A percentile compares a stretch with the other conserved stretches of the same genome.
These are phyloP conservation scores for Hucho hucho DNA, from an alignment of 2,113 vertebrate genomes.

Conservation along the genomic window DNA sequence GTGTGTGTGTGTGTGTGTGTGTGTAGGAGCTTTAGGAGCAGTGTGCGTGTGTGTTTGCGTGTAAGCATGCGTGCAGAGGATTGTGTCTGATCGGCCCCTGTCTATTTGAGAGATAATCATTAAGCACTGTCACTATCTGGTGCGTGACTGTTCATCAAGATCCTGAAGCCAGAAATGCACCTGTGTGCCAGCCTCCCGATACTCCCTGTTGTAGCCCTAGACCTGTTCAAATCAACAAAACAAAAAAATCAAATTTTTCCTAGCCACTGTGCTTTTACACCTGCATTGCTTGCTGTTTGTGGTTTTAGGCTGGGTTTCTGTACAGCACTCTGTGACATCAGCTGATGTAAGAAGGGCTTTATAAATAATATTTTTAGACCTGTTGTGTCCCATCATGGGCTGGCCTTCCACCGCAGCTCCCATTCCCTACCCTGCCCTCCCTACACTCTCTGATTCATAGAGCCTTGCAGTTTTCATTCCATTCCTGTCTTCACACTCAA, in stretches of 20 bases:
- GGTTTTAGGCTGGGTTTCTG: no score
- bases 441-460: constrained; percentile 4
- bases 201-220: not conserved
- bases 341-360: no score
- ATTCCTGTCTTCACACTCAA: not conserved
- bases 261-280: no score
- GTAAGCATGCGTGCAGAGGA: no score
- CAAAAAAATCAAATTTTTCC: no score
- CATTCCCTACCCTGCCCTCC: not conserved
- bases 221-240: no score
- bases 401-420: not conserved
- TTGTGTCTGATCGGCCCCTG: not conserved
- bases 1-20: no score
- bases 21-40: not conserved
- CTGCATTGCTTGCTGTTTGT: no score
- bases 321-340: no score
- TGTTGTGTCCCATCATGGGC: not conserved
- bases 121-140: not conserved
- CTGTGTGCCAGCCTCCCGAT: constrained; percentile 4
- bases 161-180: not conserved
- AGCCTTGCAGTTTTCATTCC: not conserved
- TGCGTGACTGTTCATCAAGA: constrained; percentile 5
- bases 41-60: not conserved
- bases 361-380: no score
- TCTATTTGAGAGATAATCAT: constrained; percentile 2